phyloP scores from a whole-genome alignment of 2,888 invertebrate species.

The Limnephilus auricula region DNA sequence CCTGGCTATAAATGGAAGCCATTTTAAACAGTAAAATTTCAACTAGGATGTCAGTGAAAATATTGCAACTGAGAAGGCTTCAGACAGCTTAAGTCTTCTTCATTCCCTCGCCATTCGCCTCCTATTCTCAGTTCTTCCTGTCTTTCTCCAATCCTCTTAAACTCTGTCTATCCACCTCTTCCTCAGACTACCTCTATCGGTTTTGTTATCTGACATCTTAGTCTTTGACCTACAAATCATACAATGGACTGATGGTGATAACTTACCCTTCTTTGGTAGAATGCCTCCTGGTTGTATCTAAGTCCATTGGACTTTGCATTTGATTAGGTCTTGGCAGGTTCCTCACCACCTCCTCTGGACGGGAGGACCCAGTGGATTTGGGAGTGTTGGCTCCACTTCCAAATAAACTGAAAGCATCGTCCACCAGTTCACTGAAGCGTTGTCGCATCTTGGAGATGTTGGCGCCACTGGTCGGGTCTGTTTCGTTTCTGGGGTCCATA shows the following conservation, averaged over 20 bases:
- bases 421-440: conserved; percentile 86
- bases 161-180: no score
- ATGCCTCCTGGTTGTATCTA: conserved; percentile 50
- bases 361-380: conserved; percentile 71
- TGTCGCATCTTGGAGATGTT: conserved; percentile 82
- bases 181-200: no score
- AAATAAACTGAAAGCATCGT: conserved; percentile 88
- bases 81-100: no score
- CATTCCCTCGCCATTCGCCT: no score
- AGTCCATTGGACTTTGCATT: not conserved
- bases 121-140: no score
- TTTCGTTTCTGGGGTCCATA: conserved; percentile 68
- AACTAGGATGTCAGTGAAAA: no score
- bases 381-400: conserved; percentile 81
- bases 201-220: no score
- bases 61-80: no score
- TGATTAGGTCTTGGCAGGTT: not conserved
- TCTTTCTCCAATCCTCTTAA: no score
- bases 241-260: not conserved
- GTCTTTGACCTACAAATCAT: not conserved
- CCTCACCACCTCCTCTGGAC: conserved; percentile 68
- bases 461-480: conserved; percentile 68
- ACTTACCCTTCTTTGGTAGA: conserved; percentile 61
- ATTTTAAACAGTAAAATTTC: no score
- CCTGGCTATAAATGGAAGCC: no score